Evolutionary conservation across 2,113 vertebrate genomes (phyloP).

Genomic region (Otolemur garnettii): DNA sequence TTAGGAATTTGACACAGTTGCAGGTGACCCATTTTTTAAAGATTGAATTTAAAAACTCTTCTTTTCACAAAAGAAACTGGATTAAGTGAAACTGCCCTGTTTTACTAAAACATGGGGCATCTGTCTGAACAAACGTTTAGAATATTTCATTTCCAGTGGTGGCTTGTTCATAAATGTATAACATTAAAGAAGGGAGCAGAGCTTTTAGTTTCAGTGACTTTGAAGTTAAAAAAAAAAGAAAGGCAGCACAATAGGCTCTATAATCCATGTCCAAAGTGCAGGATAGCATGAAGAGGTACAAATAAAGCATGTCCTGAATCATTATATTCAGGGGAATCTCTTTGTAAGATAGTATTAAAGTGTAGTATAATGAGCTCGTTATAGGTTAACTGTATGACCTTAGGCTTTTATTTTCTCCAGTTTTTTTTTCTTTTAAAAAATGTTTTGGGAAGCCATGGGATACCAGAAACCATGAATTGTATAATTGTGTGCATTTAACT

Average conservation of each 20-base stretch:
- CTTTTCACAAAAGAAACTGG: constrained; percentile 64
- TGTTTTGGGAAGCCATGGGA: background rate
- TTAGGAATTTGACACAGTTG: constrained; percentile 62
- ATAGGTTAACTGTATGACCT: constrained; percentile 24
- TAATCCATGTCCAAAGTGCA: constrained; percentile 62
- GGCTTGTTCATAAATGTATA: constrained; percentile 56
- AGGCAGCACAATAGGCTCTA: background rate
- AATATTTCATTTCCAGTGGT: constrained; percentile 66
- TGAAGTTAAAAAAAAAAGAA: constrained; percentile 54
- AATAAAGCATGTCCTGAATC: constrained; percentile 38
- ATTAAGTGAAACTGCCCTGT: constrained; percentile 66
- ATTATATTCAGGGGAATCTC: background rate
- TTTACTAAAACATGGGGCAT: constrained; percentile 49
- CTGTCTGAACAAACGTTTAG: constrained; percentile 65
- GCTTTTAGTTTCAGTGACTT: constrained; percentile 71
- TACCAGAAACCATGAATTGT: background rate
- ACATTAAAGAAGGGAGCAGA: constrained; percentile 32
- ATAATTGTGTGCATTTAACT: constrained; percentile 9
- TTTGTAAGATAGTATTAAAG: constrained; percentile 5
- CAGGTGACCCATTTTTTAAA: constrained; percentile 74
- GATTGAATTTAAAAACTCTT: constrained; percentile 61
- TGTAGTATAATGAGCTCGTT: constrained; percentile 52
- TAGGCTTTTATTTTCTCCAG: constrained; percentile 58
- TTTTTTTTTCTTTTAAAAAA: constrained; percentile 7
- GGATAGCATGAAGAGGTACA: constrained; percentile 41